Evolutionary conservation across 2,888 invertebrate species (phyloP).

Genomic region (Folsomia candida): DNA sequence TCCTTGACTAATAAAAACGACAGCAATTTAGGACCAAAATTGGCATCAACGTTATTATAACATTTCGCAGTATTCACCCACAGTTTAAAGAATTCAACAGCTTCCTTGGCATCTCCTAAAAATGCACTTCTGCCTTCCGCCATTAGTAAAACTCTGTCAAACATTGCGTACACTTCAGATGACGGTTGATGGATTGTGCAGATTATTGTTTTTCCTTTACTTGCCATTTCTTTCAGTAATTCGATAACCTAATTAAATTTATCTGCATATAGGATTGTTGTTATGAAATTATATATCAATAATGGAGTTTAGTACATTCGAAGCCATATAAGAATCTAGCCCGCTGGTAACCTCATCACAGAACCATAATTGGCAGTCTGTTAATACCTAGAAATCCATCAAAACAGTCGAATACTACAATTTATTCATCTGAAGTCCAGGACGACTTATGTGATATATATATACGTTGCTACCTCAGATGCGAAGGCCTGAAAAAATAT

Average conservation of each 20-base stretch:
- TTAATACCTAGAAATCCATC: slow-evolving; percentile 72
- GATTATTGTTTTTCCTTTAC: slow-evolving; percentile 81
- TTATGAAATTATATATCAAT: not conserved
- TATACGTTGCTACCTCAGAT: slow-evolving; percentile 82
- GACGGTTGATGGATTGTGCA: slow-evolving; percentile 95
- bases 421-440: no score
- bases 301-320: slow-evolving; percentile 69
- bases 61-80: slow-evolving; percentile 1
- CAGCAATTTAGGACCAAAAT: no score
- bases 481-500: slow-evolving; percentile 69
- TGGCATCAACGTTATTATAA: not conserved
- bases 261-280: not conserved
- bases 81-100: slow-evolving; percentile 37
- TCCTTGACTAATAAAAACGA: slow-evolving; percentile 65
- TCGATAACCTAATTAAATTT: slow-evolving; percentile 22
- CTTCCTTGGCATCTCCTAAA: slow-evolving; percentile 39
- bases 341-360: slow-evolving; percentile 90
- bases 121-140: slow-evolving; percentile 84
- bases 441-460: no score
- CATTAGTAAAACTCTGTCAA: slow-evolving; percentile 83
- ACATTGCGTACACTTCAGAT: slow-evolving; percentile 83
- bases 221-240: slow-evolving; percentile 59
- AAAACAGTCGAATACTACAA: no score
- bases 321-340: slow-evolving; percentile 94
- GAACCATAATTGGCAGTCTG: slow-evolving; percentile 91